Conservation (phyloP, 2,888 invertebrate genomes). For the Halictus quadricinctus region DNA sequence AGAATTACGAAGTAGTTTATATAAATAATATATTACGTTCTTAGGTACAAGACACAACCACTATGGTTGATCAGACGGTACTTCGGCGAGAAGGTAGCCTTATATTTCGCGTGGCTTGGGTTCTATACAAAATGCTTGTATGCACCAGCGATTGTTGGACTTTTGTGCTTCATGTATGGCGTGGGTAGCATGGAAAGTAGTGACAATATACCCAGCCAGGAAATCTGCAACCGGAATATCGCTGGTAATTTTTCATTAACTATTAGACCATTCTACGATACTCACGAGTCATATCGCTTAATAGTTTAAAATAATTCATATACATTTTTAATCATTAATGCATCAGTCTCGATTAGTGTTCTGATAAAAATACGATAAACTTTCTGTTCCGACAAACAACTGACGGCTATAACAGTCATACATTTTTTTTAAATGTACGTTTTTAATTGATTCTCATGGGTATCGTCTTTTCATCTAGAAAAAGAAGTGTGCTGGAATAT, state of each 20-base stretch:
- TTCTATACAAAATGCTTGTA: conserved; percentile 96
- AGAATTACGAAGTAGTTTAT: background rate
- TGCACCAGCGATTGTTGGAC: conserved; percentile 93
- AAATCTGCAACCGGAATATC: conserved; percentile 76
- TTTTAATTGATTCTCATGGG: too few species aligned
- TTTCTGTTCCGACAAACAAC: too few species aligned
- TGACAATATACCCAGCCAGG: conserved; percentile 90
- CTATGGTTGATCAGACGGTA: conserved; percentile 93
- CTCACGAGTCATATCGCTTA: too few species aligned
- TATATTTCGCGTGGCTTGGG: conserved; percentile 97
- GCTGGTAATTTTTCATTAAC: conserved; percentile 67
- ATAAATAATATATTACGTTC: background rate
- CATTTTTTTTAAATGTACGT: too few species aligned
- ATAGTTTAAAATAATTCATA: too few species aligned
- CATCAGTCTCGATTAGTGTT: too few species aligned
- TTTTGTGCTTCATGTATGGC: conserved; percentile 94
- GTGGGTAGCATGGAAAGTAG: conserved; percentile 90
- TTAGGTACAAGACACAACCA: conserved; percentile 94
- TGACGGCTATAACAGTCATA: too few species aligned
- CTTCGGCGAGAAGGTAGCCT: conserved; percentile 95
- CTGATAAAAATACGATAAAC: too few species aligned
- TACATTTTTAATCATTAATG: too few species aligned
- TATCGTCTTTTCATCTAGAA: too few species aligned
- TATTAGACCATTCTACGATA: too few species aligned
- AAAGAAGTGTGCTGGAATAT: too few species aligned